phyloP scores from a whole-genome alignment of 2,888 invertebrate genomes.

The Craniophora ligustri region DNA sequence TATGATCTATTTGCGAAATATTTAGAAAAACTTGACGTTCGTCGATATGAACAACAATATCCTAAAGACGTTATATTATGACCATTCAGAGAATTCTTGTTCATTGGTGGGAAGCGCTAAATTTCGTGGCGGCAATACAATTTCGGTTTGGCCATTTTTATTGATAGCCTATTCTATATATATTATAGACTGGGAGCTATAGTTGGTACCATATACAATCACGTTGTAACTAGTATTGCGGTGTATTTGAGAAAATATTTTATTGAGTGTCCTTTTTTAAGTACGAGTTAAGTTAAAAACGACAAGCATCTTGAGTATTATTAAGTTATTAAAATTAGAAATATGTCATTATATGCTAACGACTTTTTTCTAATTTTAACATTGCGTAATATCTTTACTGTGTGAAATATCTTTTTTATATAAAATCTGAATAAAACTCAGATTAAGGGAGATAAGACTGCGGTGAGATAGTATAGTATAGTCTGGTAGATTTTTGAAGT shows the following conservation, averaged over 20 bases:
- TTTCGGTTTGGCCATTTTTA: conserved; percentile 25
- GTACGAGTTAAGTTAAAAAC: no score
- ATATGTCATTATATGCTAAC: no score
- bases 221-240: not conserved
- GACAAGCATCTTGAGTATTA: no score
- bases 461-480: no score
- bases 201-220: not conserved
- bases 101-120: conserved; percentile 2
- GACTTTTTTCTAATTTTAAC: no score
- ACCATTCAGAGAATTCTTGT: conserved; percentile 4
- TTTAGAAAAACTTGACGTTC: conserved; percentile 1
- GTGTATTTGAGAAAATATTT: not conserved
- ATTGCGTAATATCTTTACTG: no score
- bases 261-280: no score
- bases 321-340: no score
- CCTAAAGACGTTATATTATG: conserved; percentile 9
- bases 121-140: conserved; percentile 26
- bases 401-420: no score
- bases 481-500: no score
- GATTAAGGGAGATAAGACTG: no score
- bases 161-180: conserved; percentile 29
- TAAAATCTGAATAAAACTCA: no score
- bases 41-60: conserved; percentile 14
- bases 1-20: not conserved
- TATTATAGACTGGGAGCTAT: conserved; percentile 5